These are phyloP conservation scores for Dicyrtomina minuta DNA, from an alignment of 2,888 invertebrate species.

Conservation along the genomic window DNA sequence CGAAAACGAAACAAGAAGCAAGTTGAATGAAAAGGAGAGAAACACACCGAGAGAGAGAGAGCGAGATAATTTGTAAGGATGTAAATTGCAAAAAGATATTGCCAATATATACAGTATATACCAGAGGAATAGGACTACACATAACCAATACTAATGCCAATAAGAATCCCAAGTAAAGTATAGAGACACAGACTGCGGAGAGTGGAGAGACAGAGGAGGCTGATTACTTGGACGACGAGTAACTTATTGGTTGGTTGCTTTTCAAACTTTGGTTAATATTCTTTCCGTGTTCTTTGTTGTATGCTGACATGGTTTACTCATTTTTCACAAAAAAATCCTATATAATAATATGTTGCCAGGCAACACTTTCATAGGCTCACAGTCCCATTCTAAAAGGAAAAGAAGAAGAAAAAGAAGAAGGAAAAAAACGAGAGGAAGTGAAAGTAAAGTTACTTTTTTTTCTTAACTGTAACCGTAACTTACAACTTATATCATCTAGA, in stretches of 20 bases:
- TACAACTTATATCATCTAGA: background rate
- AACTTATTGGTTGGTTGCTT: slow-evolving; percentile 20
- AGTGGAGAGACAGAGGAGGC: slow-evolving; percentile 6
- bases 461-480: background rate
- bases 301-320: too few relatives aligned
- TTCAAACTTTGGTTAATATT: slow-evolving; percentile 26
- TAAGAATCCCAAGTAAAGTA: slow-evolving; percentile 19
- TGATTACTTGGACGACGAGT: slow-evolving; percentile 14
- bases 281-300: background rate
- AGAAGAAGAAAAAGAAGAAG: slow-evolving; percentile 1
- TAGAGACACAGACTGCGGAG: too few relatives aligned
- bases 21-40: slow-evolving; percentile 5
- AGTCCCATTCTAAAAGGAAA: background rate
- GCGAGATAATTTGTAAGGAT: background rate
- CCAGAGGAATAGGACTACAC: too few relatives aligned
- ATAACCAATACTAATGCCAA: slow-evolving; percentile 4
- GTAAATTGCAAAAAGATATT: too few relatives aligned
- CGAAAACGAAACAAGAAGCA: too few relatives aligned
- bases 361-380: background rate
- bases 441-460: background rate
- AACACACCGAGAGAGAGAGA: slow-evolving; percentile 22
- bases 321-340: background rate
- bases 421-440: background rate
- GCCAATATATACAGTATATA: too few relatives aligned
- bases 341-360: too few relatives aligned